These are phyloP conservation scores for Brachionus rotundiformis DNA, from an alignment of 1,140 invertebrate genomes.

Conservation along the genomic window DNA sequence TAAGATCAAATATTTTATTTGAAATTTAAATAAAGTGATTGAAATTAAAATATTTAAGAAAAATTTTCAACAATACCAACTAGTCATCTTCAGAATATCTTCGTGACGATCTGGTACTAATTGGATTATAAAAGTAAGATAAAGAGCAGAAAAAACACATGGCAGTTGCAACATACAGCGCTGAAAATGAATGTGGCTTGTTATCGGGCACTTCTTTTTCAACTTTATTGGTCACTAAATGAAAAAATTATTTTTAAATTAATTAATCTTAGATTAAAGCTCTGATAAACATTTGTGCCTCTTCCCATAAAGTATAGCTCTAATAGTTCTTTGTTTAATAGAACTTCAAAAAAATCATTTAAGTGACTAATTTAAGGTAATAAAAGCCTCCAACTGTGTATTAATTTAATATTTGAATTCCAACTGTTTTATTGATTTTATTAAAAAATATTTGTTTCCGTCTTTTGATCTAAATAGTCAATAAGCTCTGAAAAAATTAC, in stretches of 20 bases:
- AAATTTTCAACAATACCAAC: too few relatives aligned
- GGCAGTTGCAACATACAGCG: background rate
- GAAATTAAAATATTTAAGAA: background rate
- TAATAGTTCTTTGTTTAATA: background rate
- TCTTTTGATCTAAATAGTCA: conserved; percentile 28
- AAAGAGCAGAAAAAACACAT: background rate
- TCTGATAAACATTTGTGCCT: conserved; percentile 7
- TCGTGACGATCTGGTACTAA: too few relatives aligned
- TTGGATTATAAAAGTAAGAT: background rate
- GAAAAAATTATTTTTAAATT: background rate
- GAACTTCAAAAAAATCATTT: conserved; percentile 23
- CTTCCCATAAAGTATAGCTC: background rate
- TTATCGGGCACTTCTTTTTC: background rate
- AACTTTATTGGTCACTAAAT: background rate
- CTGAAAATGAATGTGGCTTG: background rate
- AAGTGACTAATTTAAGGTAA: conserved; percentile 46
- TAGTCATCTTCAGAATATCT: background rate
- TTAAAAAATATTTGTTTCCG: conserved; percentile 30
- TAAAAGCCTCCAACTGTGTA: background rate
- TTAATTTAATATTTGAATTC: conserved; percentile 21
- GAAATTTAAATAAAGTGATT: background rate
- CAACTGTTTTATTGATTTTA: conserved; percentile 26
- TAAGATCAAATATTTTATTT: background rate
- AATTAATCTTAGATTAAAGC: background rate
- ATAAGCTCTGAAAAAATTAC: conserved; percentile 13